Percentiles rank a stretch among this genome's conserved stretches.
These are phyloP conservation scores for Liodrosophila aerea DNA, from an alignment of 2,888 invertebrate species.

Conservation along the genomic window DNA sequence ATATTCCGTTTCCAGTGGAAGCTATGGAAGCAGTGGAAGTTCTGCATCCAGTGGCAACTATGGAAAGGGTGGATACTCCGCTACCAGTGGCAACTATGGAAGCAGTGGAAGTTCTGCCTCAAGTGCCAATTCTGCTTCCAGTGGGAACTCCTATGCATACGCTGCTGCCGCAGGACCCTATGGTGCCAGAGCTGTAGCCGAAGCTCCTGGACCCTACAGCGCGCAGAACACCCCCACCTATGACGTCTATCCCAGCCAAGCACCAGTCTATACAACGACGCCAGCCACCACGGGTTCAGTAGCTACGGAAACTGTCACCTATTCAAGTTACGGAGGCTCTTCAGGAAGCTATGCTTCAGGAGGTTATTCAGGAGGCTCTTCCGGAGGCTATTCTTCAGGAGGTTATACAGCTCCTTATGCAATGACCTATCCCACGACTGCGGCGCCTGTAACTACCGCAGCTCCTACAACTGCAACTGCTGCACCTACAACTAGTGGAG, in stretches of 20 bases:
- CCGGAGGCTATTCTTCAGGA: too few species aligned
- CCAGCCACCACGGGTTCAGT: too few species aligned
- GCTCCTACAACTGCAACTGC: background rate
- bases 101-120: background rate
- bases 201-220: slow-evolving; percentile 16
- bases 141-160: slow-evolving; percentile 31
- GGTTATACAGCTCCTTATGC: too few species aligned
- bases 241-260: too few species aligned
- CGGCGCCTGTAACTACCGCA: background rate
- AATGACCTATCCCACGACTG: background rate
- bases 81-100: background rate
- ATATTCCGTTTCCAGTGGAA: background rate
- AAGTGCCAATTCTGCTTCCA: background rate
- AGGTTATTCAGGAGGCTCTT: too few species aligned
- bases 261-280: too few species aligned
- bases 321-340: too few species aligned
- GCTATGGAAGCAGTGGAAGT: background rate
- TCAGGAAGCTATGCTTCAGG: too few species aligned
- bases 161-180: slow-evolving; percentile 27
- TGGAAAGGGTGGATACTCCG: too few species aligned
- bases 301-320: too few species aligned
- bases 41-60: too few species aligned
- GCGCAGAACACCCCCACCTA: background rate
- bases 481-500: background rate
- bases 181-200: slow-evolving; percentile 15